Evolutionary conservation across 2,113 vertebrate genomes (phyloP).

Genomic region (Hymenochirus boettgeri): DNA sequence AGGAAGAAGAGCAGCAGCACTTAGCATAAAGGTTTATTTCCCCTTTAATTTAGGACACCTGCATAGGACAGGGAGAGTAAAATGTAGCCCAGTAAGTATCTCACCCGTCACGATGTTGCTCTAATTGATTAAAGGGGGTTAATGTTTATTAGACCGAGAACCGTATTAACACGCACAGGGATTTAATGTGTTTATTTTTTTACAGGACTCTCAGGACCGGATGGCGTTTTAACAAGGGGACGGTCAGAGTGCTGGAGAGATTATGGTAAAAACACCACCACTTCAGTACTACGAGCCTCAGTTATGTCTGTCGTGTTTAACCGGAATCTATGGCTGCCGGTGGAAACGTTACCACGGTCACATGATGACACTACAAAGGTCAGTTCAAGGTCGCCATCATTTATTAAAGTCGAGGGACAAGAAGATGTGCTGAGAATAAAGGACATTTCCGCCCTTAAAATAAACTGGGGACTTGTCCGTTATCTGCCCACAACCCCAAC

Average conservation of each 20-base stretch:
- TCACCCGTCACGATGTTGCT: too few relatives aligned
- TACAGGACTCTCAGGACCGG: constrained; percentile 62
- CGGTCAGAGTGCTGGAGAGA: constrained; percentile 65
- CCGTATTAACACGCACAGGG: not conserved
- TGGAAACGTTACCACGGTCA: constrained; percentile 98
- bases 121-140: not conserved
- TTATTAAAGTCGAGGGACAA: not conserved
- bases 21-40: too few relatives aligned
- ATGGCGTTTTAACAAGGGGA: constrained; percentile 73
- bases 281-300: constrained; percentile 98
- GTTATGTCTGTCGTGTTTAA: constrained; percentile 91
- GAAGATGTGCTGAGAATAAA: too few relatives aligned
- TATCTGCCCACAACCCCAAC: too few relatives aligned
- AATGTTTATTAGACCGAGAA: not conserved
- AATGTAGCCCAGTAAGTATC: too few relatives aligned
- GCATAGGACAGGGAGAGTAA: too few relatives aligned
- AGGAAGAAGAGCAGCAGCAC: too few relatives aligned
- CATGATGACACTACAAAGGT: constrained; percentile 94
- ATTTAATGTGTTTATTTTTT: constrained; percentile 28
- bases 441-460: too few relatives aligned
- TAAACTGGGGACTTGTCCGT: too few relatives aligned
- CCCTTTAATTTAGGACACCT: too few relatives aligned
- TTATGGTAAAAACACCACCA: constrained; percentile 97
- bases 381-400: constrained; percentile 15
- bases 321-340: constrained; percentile 94